Evolutionary conservation across 2,888 invertebrate species (phyloP).

Genomic region (Arctia plantaginis): DNA sequence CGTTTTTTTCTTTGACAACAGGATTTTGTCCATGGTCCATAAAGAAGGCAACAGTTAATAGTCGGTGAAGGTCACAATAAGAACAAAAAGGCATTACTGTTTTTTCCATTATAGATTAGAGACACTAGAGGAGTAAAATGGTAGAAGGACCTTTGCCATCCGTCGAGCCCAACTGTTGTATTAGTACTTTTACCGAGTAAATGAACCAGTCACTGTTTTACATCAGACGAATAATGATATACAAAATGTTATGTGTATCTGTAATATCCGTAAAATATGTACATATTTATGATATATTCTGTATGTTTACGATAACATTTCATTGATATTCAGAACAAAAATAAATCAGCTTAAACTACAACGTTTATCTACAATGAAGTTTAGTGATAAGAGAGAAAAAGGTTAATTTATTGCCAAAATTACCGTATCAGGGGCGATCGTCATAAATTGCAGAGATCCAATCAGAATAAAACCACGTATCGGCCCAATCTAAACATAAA

Average conservation of each 20-base stretch:
- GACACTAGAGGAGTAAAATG: neutral
- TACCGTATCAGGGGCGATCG: conserved; percentile 8
- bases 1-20: too few species aligned
- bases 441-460: conserved; percentile 33
- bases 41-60: too few species aligned
- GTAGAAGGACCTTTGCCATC: neutral
- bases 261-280: conserved; percentile 2
- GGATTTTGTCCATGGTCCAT: too few species aligned
- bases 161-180: neutral
- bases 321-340: conserved; percentile 11
- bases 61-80: too few species aligned
- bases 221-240: neutral
- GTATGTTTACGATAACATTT: conserved; percentile 3
- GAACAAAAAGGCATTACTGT: too few species aligned
- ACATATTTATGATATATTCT: neutral
- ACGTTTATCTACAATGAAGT: conserved; percentile 25
- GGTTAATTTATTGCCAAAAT: conserved; percentile 21
- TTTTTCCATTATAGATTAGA: too few species aligned
- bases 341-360: conserved; percentile 12
- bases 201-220: neutral
- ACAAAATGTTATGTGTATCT: conserved; percentile 1
- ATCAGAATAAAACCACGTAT: conserved; percentile 49
- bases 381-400: conserved; percentile 15
- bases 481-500: conserved; percentile 53
- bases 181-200: neutral